Conservation (phyloP, 2,113 vertebrate genomes). For the Coregonus clupeaformis region DNA sequence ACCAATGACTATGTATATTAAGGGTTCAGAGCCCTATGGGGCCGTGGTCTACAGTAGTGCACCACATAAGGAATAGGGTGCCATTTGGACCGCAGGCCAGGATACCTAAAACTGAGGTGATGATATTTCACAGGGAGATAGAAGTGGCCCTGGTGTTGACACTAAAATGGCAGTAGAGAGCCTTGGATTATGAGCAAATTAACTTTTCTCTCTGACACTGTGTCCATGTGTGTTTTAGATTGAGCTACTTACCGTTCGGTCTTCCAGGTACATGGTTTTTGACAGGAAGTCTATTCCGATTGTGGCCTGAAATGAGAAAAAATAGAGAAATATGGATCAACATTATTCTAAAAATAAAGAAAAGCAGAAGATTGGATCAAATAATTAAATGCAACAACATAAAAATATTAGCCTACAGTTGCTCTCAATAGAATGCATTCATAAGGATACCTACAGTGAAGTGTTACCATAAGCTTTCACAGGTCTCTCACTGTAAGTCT, state of each 20-base stretch:
- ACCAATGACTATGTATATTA: too few species aligned
- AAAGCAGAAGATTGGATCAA: background rate
- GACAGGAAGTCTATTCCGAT: constrained; percentile 95
- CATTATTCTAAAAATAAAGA: constrained; percentile 5
- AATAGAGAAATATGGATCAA: constrained; percentile 36
- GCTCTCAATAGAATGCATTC: background rate
- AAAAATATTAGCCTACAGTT: background rate
- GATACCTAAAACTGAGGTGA: background rate
- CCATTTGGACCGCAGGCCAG: too few species aligned
- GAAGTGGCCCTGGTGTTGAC: background rate
- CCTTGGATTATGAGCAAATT: too few species aligned
- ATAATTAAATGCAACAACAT: background rate
- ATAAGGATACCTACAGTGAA: background rate
- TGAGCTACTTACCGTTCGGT: constrained; percentile 84
- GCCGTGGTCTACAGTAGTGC: too few species aligned
- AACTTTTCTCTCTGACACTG: too few species aligned
- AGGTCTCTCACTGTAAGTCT: too few species aligned
- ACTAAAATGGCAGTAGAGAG: too few species aligned
- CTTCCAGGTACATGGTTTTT: constrained; percentile 95
- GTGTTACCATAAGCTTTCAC: too few species aligned
- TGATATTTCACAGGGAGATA: background rate
- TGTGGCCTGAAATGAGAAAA: constrained; percentile 76
- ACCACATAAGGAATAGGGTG: too few species aligned
- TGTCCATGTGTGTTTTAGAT: constrained; percentile 3
- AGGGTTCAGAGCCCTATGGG: too few species aligned